These are phyloP conservation scores for Brachionus koreanus DNA, from an alignment of 1,140 invertebrate species.

Conservation along the genomic window DNA sequence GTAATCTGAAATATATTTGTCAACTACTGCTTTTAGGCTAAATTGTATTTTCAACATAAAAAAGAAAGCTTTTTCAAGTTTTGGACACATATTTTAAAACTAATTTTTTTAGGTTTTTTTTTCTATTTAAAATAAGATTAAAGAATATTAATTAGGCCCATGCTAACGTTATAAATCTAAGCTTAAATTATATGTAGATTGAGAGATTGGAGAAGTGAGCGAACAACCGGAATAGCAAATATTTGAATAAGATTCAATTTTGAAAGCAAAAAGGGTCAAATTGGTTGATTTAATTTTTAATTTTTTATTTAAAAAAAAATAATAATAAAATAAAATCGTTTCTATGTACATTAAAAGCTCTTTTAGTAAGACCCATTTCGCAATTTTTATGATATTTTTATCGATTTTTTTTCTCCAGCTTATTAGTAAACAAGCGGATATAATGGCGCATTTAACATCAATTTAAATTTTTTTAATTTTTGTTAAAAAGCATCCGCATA, in stretches of 20 bases:
- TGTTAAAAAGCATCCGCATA: neutral
- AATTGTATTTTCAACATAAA: neutral
- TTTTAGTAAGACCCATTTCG: neutral
- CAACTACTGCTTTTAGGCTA: neutral
- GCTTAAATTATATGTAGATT: neutral
- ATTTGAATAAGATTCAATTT: slow-evolving; percentile 33
- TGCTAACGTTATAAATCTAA: slow-evolving; percentile 10
- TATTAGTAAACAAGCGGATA: neutral
- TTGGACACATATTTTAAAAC: neutral
- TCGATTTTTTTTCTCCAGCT: slow-evolving; percentile 3
- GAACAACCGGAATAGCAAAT: slow-evolving; percentile 23
- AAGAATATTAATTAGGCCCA: slow-evolving; percentile 28
- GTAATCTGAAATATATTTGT: neutral
- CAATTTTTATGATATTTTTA: neutral
- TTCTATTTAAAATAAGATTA: slow-evolving; percentile 40
- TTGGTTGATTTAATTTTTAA: neutral
- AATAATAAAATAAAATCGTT: slow-evolving; percentile 1
- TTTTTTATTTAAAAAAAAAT: neutral
- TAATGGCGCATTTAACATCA: neutral
- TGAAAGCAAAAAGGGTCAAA: neutral
- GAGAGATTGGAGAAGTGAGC: neutral
- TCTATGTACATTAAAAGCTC: slow-evolving; percentile 36
- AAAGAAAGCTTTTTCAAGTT: neutral
- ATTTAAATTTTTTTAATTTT: neutral
- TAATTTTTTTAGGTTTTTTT: neutral